Evolutionary conservation across 2,797 vertebrate genomes (phyloP).

Genomic region (Trachops cirrhosus): DNA sequence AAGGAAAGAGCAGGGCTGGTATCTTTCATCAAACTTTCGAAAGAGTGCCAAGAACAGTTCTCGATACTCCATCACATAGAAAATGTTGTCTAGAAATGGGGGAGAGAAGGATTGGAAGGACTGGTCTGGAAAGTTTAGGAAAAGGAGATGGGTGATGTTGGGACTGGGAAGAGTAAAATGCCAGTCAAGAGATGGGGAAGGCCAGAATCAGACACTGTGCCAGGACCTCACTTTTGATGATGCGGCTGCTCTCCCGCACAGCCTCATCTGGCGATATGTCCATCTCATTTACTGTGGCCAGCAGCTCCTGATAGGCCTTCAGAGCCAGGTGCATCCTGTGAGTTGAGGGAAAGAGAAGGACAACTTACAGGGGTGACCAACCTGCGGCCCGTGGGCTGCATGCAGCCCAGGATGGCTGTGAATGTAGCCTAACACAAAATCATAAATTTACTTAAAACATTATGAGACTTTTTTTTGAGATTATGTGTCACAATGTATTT

Average conservation of each 20-base stretch:
- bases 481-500: no score
- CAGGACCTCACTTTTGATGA: slow-evolving; percentile 92
- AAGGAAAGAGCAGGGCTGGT: slow-evolving; percentile 92
- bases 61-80: slow-evolving; percentile 97
- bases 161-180: not conserved
- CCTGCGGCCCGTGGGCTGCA: rapidly evolving
- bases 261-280: slow-evolving; percentile 88
- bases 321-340: slow-evolving; percentile 96
- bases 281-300: slow-evolving; percentile 95
- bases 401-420: no score
- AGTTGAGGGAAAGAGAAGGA: not conserved
- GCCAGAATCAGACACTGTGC: rapidly evolving
- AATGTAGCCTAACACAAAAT: no score
- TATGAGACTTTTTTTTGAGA: no score
- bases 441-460: no score
- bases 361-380: not conserved
- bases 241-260: slow-evolving; percentile 90
- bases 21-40: slow-evolving; percentile 93
- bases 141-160: not conserved
- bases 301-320: slow-evolving; percentile 95
- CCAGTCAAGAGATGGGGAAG: not conserved
- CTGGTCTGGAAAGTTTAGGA: not conserved
- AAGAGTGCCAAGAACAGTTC: slow-evolving; percentile 95
- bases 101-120: not conserved
- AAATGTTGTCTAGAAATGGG: slow-evolving; percentile 91